A percentile compares a stretch with the other conserved stretches of the same genome.
Evolutionary conservation across 1,140 invertebrate genomes (phyloP).

Genomic region (Akabosia matsudoensis): DNA sequence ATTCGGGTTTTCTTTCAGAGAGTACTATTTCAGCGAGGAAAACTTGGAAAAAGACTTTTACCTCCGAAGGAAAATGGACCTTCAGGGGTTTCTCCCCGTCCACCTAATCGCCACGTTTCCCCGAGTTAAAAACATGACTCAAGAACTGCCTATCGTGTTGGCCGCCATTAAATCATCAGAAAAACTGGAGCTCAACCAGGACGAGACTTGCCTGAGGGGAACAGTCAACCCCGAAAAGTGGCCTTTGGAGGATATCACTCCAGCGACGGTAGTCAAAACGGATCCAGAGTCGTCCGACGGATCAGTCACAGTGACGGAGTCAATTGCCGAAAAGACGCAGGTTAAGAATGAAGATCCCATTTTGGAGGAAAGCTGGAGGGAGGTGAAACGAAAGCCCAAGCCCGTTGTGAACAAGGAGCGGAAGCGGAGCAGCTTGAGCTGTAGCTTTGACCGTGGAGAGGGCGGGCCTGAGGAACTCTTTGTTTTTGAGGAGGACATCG

Average conservation of each 20-base stretch:
- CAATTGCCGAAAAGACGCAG: neutral
- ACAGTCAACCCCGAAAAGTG: conserved; percentile 75
- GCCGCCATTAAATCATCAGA: conserved; percentile 76
- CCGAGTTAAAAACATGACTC: conserved; percentile 75
- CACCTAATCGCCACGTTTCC: conserved; percentile 93
- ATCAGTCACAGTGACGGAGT: neutral
- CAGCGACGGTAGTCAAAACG: neutral
- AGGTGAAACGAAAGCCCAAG: conserved; percentile 58
- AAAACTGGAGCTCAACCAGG: conserved; percentile 70
- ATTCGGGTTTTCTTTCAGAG: conserved; percentile 63
- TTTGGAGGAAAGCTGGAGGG: conserved; percentile 32
- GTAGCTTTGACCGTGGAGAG: conserved; percentile 50
- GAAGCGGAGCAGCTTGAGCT: conserved; percentile 31
- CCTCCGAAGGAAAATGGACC: conserved; percentile 92
- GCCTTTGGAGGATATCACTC: conserved; percentile 53
- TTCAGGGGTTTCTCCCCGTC: conserved; percentile 87
- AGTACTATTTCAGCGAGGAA: conserved; percentile 98
- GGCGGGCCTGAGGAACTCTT: conserved; percentile 75
- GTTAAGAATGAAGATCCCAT: no score
- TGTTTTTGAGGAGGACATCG: conserved; percentile 93
- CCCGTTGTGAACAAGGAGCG: conserved; percentile 52
- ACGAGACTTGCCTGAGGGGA: conserved; percentile 61
- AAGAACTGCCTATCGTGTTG: conserved; percentile 76
- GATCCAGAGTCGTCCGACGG: no score
- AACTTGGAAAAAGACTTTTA: conserved; percentile 95